Evolutionary conservation across 2,888 invertebrate species (phyloP), one percentile per base, ranked within the genome.

Genomic region (Leptura quadrifasciata): DNA sequence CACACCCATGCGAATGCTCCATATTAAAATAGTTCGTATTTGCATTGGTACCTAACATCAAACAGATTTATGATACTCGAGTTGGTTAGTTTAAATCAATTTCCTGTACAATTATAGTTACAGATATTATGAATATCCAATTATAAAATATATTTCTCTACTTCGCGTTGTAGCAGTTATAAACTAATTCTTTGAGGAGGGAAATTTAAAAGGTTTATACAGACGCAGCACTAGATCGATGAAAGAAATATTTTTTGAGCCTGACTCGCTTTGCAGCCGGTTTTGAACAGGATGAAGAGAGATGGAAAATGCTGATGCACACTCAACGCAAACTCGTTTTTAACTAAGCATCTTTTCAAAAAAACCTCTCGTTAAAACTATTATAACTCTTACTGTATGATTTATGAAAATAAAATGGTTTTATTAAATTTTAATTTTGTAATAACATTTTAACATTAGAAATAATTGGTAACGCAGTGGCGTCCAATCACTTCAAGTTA

Each of bases 271-370:
- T 31, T 58, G 35, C 54, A 47, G 69, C 74, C 68, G 74, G 69
- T 69, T 69, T 24, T 52, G 52, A 74, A 74, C 69, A 69, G 69
- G 74, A 74, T 74, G 69, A 73, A 78, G 72, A 75, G 75, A 72
- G 75, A 73, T 70, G 57, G 60, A 72, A 55, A 35, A 73, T 58
- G 21, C 54, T 58, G 73, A 67, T 73, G 64, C 63, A 55, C 57
- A 31, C 64, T 20, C 60, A 65, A 67, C 58, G 18, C 20, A 73
- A 73, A 73, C 73, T 54, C 63, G 73, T 73, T 73, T 47, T 73
- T 60, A 52, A 65, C 65, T 54, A 65, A 65, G 54, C 52, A 65
- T 65, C 65, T 65, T 65, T 64, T 47, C 64, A 39, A 47, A 65
- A 65, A 65, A 65, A 65, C 9, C 20, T 20, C 57, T 57, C 21